Evolutionary conservation across 1,140 invertebrate genomes (phyloP).

Genomic region (Kradibia gibbosae): DNA sequence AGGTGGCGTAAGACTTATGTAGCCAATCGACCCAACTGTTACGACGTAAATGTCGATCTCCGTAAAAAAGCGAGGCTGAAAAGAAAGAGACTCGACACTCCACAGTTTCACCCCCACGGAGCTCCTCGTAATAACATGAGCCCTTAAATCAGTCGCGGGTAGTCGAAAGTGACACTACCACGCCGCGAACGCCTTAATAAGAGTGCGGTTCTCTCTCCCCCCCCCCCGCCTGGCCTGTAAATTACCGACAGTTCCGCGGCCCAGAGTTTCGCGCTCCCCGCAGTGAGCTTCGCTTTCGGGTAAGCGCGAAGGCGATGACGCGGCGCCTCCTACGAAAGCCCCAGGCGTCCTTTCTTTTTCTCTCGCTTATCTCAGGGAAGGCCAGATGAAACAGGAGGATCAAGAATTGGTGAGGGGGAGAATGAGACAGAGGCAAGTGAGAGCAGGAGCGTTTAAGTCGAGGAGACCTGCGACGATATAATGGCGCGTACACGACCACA

Average conservation of each 20-base stretch:
- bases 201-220: slow-evolving; percentile 46
- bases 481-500: slow-evolving; percentile 52
- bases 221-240: slow-evolving; percentile 8
- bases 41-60: slow-evolving; percentile 5
- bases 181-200: slow-evolving; percentile 59
- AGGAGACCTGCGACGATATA: slow-evolving; percentile 56
- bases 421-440: no score
- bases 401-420: no score
- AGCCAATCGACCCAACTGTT: background rate
- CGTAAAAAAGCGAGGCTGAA: background rate
- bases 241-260: slow-evolving; percentile 41
- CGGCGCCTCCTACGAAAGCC: slow-evolving; percentile 9
- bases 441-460: no score
- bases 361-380: slow-evolving; percentile 35
- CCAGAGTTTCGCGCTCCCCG: slow-evolving; percentile 41
- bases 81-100: background rate
- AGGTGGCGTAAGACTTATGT: background rate
- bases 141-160: slow-evolving; percentile 51
- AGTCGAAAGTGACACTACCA: slow-evolving; percentile 59
- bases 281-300: slow-evolving; percentile 12
- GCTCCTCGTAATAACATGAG: slow-evolving; percentile 21
- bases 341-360: background rate
- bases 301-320: slow-evolving; percentile 19
- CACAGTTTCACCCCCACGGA: background rate
- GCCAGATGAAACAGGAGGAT: no score